phyloP scores from a whole-genome alignment of 1,140 invertebrate genomes.

The Drosophila burlai region DNA sequence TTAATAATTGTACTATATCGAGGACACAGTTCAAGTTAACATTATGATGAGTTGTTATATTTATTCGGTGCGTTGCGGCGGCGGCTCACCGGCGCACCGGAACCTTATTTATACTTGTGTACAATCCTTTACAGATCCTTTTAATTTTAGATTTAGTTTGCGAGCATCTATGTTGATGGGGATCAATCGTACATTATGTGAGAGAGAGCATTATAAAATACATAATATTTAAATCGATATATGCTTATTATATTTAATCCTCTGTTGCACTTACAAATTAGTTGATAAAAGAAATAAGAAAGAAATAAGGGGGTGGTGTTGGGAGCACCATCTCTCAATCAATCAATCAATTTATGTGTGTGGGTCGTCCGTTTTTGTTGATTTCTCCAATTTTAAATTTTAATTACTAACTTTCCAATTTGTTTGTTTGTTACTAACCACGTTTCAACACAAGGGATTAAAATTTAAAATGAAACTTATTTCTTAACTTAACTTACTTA shows the following conservation, averaged over 20 bases:
- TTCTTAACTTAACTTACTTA: conserved; percentile 59
- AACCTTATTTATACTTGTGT: conserved; percentile 58
- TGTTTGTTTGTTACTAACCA: conserved; percentile 36
- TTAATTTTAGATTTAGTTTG: conserved; percentile 48
- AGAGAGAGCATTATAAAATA: conserved; percentile 69
- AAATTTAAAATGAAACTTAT: conserved; percentile 68
- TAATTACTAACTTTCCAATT: conserved; percentile 44
- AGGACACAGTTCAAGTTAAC: conserved; percentile 84
- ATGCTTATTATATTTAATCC: conserved; percentile 50
- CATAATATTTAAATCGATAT: conserved; percentile 65
- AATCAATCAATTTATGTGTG: conserved; percentile 15
- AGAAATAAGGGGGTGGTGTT: conserved; percentile 5
- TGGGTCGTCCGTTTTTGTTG: conserved; percentile 25
- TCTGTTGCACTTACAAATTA: conserved; percentile 71
- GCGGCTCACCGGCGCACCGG: no score
- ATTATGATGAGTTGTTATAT: conserved; percentile 79
- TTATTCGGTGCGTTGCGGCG: conserved; percentile 35
- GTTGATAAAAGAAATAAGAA: conserved; percentile 32
- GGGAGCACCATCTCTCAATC: conserved; percentile 8
- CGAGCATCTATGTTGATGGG: conserved; percentile 42
- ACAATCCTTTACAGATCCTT: conserved; percentile 42
- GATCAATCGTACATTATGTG: conserved; percentile 49
- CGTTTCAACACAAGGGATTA: conserved; percentile 80
- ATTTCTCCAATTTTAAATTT: conserved; percentile 32
- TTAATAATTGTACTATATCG: conserved; percentile 68